Base-by-base conservation (phyloP, 2,113 vertebrate species). In the Alethe diademata region DNA sequence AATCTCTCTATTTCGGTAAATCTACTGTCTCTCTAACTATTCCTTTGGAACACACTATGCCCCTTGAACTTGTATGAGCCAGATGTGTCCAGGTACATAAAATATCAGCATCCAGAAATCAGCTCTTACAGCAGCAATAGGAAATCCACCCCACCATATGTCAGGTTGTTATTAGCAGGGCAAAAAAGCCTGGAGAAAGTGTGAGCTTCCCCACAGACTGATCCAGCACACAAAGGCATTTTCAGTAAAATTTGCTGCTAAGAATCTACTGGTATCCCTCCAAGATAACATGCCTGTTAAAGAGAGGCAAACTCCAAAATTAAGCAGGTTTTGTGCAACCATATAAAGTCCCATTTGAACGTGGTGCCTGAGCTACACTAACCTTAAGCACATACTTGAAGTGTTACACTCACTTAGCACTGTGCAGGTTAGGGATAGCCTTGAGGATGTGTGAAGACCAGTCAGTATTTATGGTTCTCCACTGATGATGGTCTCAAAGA, bases 311-410 rank as follows among this genome's bases (percentile, higher is more conserved):
- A 74, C 48, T 56, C 29, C 58, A 85, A 87, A 93, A 66, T 74
- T 73, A 78, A 89, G 64, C 70, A 2, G 47, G 75, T 84, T 86
- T 93, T 92, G 25, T 91, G 61, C 70, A 90, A 57, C 53, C 2
- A 1, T 24, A 45, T 28, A 12, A 79, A 70, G 38, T 66, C 33
- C 11, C 58, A 54, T 2, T 11, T 83, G 66, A 87, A 72, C 0
- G 0, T 5, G 5, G 19, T 0, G 0, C 45, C 73, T 82, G 72
- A 76, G 19, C 28, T 58, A 16, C 25, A 3, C 40, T 76, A n/a
- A 60, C 19, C 48, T 85, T 78, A 82, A 95, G 35, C 12, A 19
- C 38, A 56, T 43, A 26, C 36, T 75, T 74, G 38, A 93, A 89
- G 61, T 35, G 17, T 80, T 56, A 50, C 17, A 54, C 29, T 22